A percentile compares a stretch with the other conserved stretches of the same genome.
phyloP scores from a whole-genome alignment of 1,140 invertebrate species.

The Rhagoletis zephyria region DNA sequence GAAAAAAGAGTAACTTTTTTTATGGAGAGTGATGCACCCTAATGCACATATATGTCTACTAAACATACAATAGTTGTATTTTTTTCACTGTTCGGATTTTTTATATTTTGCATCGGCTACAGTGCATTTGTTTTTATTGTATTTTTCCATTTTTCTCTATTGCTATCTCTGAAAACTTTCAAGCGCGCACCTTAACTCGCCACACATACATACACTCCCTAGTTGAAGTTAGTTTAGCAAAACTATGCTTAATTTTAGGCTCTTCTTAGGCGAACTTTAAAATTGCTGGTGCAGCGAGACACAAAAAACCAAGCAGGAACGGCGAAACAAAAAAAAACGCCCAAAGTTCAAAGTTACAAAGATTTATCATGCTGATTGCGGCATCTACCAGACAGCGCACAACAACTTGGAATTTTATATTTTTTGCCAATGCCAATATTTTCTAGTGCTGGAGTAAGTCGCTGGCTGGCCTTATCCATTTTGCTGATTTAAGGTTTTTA shows the following conservation, averaged over 20 bases:
- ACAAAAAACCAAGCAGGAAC: background rate
- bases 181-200: background rate
- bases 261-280: background rate
- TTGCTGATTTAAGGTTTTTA: conserved; percentile 42
- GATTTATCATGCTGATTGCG: conserved; percentile 45
- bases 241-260: conserved; percentile 17
- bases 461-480: background rate
- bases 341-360: conserved; percentile 28
- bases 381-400: conserved; percentile 25
- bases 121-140: background rate
- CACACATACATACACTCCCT: background rate
- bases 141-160: background rate
- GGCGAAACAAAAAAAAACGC: background rate
- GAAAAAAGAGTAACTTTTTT: too few relatives aligned
- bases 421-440: background rate
- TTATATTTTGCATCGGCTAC: background rate
- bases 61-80: background rate
- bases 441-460: background rate
- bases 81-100: background rate
- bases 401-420: background rate
- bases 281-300: background rate
- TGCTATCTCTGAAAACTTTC: background rate
- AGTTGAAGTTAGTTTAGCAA: background rate
- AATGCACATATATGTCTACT: too few relatives aligned
- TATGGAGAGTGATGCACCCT: too few relatives aligned